Evolutionary conservation across 2,797 vertebrate species (phyloP).

Genomic region (Peromyscus nudipes): DNA sequence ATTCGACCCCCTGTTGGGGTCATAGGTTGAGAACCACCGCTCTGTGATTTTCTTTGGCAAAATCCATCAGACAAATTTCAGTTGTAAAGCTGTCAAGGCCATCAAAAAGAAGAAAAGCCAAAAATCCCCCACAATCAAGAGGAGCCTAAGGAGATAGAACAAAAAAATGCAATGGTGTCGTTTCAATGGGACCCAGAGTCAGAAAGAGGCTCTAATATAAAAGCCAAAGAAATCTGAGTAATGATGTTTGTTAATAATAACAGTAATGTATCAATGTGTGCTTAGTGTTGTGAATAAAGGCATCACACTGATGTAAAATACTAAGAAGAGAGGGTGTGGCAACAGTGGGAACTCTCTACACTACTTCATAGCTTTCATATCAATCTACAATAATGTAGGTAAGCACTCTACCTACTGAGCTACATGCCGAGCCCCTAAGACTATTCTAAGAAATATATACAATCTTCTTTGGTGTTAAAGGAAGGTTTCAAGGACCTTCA

Average conservation of each 20-base stretch:
- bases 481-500: background rate
- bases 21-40: background rate
- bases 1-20: accelerated
- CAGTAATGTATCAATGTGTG: background rate
- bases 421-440: background rate
- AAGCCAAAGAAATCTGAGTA: background rate
- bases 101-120: background rate
- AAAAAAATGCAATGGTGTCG: background rate
- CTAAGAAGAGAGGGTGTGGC: background rate
- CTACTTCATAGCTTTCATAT: background rate
- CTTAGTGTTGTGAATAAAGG: background rate
- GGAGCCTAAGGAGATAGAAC: background rate
- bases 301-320: background rate
- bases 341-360: background rate
- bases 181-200: background rate
- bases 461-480: background rate
- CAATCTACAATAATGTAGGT: background rate
- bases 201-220: background rate
- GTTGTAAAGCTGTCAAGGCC: background rate
- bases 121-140: background rate
- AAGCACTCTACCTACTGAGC: background rate
- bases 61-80: background rate
- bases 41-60: background rate
- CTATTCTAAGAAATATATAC: background rate
- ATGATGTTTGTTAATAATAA: background rate